A percentile compares a stretch with the other conserved stretches of the same genome.
Conservation (phyloP, 2,113 vertebrate species). For the Mesembrinibis cayennensis region DNA sequence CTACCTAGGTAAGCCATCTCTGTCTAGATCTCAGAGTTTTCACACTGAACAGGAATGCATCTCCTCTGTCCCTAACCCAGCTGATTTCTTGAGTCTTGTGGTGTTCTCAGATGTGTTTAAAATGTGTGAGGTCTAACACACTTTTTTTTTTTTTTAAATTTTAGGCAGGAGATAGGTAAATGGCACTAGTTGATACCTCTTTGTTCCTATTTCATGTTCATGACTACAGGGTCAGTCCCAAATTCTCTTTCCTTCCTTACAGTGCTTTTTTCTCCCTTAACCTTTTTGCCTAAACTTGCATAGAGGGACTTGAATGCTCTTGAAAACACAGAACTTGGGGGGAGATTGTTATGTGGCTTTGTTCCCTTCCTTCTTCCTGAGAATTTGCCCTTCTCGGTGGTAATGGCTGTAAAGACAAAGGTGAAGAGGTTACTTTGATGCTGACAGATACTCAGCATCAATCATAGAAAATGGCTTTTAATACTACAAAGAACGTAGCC, state of each 20-base stretch:
- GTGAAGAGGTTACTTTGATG: background rate
- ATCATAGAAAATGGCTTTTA: background rate
- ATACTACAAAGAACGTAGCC: background rate
- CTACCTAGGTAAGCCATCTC: conserved; percentile 56
- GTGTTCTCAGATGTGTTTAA: background rate
- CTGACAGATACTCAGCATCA: background rate
- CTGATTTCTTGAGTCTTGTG: background rate
- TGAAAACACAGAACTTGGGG: background rate
- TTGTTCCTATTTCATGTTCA: background rate
- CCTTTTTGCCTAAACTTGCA: background rate
- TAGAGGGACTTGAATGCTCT: background rate
- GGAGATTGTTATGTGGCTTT: background rate
- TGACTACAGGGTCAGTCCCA: background rate
- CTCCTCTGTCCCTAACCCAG: background rate
- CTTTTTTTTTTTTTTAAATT: fast-evolving
- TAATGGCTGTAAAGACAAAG: background rate
- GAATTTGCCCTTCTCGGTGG: background rate
- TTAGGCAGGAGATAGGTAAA: background rate
- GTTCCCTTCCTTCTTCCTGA: background rate
- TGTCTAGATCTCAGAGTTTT: background rate
- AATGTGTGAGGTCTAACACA: fast-evolving
- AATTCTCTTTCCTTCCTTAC: background rate
- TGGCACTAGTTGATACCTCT: background rate
- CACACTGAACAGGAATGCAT: background rate
- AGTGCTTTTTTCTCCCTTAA: background rate